Percentiles rank a stretch among this genome's conserved stretches.
phyloP scores from a whole-genome alignment of 1,140 invertebrate species.

The Chrysoperla carnea region DNA sequence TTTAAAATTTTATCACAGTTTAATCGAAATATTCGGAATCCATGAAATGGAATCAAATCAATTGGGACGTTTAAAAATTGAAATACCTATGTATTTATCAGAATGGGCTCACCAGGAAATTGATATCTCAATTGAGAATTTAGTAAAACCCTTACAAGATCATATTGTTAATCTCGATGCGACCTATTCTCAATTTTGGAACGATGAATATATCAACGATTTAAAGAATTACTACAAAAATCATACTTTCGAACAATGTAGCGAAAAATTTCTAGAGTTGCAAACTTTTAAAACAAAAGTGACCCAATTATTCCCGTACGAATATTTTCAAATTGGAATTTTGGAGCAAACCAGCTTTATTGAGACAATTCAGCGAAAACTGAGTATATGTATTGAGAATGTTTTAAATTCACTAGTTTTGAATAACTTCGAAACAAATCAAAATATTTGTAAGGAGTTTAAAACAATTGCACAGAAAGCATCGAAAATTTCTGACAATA shows the following conservation, averaged over 20 bases:
- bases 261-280: slow-evolving; percentile 37
- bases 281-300: slow-evolving; percentile 36
- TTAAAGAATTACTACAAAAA: slow-evolving; percentile 14
- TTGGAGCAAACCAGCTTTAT: slow-evolving; percentile 29
- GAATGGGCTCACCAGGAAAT: no score
- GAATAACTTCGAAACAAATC: slow-evolving; percentile 32
- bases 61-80: no score
- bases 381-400: slow-evolving; percentile 23
- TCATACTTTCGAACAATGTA: slow-evolving; percentile 30
- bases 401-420: slow-evolving; percentile 29
- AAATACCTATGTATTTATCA: no score
- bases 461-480: slow-evolving; percentile 37
- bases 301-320: slow-evolving; percentile 34
- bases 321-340: slow-evolving; percentile 38
- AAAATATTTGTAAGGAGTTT: slow-evolving; percentile 42
- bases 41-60: no score
- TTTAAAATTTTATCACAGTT: no score
- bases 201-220: slow-evolving; percentile 15
- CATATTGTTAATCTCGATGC: slow-evolving; percentile 11
- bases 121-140: no score
- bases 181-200: slow-evolving; percentile 22
- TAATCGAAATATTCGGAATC: no score
- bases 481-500: slow-evolving; percentile 41
- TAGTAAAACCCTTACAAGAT: slow-evolving; percentile 4
- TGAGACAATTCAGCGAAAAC: slow-evolving; percentile 22